Base-by-base conservation (phyloP, 2,797 vertebrate species). In the Hafferia zeledoni region DNA sequence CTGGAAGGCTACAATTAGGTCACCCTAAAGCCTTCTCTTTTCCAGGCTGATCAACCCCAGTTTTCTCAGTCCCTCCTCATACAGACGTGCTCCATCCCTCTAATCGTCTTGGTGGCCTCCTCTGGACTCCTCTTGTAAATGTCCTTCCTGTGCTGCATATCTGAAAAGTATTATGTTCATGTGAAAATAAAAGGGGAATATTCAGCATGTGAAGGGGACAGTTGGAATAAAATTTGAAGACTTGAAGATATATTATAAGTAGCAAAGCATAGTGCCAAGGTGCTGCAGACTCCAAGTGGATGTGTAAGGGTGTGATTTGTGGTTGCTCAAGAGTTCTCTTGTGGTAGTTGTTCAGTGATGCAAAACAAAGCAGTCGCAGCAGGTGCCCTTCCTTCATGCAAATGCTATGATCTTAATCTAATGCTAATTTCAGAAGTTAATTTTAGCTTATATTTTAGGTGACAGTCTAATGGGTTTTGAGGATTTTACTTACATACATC, bases 401-500 rank as follows among this genome's bases (percentile, higher is more conserved):
- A 94, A 94, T 39, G 43, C 43, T 2, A 13, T 3, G 33, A 50
- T 77, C 60, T 22, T 71, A 50, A 88, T 65, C 74, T 72, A 76
- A 44, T 9, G 74, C 74, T 90, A 64, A 82, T 84, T 91, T 90
- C 10, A 2, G 6, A 27, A 76, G 55, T 90, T 90, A 95, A 90
- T 89, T 95, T 90, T 89, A 88, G 59, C 63, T 59, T 56, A 5
- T 69, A 60, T 87, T 93, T 88, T 82, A 76, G 83, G 83, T 96
- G 93, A 69, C 94, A 96, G 85, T 88, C 91, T 94, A 91, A 94
- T 93, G 82, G 79, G 53, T 93, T 94, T 78, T 75, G 90, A 77
- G 93, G 75, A 49, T 35, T 78, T 76, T 80, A 10, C 82, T 77
- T 76, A 14, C 8, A 17, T 9, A 20, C 71, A 77, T 85, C 91